Conservation (phyloP, 2,113 vertebrate species). For the Limnothrissa miodon region DNA sequence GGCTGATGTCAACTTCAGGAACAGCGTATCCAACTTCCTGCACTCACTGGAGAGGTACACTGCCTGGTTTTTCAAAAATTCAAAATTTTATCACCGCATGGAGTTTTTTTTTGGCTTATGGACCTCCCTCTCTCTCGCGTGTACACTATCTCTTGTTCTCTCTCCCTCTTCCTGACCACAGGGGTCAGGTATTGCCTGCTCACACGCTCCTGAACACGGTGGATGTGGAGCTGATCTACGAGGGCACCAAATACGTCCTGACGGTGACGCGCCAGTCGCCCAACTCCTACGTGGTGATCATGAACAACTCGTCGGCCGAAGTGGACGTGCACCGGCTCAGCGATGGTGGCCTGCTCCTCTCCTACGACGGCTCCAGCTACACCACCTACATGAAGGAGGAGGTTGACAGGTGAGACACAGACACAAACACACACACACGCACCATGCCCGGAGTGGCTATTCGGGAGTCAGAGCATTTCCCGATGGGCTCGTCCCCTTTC, state of each 20-base stretch:
- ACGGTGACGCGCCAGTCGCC: conserved; percentile 96
- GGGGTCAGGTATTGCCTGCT: conserved; percentile 93
- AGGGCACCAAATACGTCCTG: conserved; percentile 90
- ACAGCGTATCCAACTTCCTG: conserved; percentile 95
- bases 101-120: not conserved
- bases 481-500: too few species aligned
- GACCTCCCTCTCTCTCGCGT: not conserved
- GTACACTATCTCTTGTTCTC: not conserved
- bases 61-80: not conserved
- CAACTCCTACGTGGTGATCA: conserved; percentile 96
- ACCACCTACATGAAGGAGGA: conserved; percentile 99
- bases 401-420: conserved; percentile 82
- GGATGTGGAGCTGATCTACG: conserved; percentile 95
- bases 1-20: conserved; percentile 89
- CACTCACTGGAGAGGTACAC: conserved; percentile 94
- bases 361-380: conserved; percentile 97
- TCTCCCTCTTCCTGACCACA: conserved; percentile 51
- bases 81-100: too few species aligned
- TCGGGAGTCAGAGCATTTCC: too few species aligned
- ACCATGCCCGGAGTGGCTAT: too few species aligned
- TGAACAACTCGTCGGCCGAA: conserved; percentile 88
- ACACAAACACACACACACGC: conserved; percentile 1
- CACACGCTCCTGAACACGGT: conserved; percentile 95
- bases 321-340: conserved; percentile 95
- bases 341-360: conserved; percentile 90